Evolutionary conservation across 2,113 vertebrate genomes (phyloP).

Genomic region (Apodemus speciosus): DNA sequence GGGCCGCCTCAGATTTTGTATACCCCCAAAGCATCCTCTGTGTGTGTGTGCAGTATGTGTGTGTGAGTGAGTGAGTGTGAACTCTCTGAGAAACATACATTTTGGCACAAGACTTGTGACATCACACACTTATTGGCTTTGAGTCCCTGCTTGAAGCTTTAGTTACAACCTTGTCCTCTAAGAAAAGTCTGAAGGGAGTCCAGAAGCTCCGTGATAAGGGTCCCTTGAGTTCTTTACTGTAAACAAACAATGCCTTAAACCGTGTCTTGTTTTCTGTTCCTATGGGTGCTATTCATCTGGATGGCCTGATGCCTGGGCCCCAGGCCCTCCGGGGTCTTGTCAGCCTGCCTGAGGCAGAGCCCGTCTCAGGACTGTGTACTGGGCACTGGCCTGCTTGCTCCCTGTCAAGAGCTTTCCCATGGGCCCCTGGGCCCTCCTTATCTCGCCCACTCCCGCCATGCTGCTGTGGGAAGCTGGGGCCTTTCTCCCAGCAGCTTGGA

Average conservation of each 20-base stretch:
- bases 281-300: slow-evolving; percentile 77
- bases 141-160: slow-evolving; percentile 70
- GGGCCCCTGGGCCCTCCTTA: neutral
- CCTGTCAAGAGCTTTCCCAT: neutral
- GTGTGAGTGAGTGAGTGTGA: slow-evolving; percentile 72
- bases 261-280: slow-evolving; percentile 71
- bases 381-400: slow-evolving; percentile 49
- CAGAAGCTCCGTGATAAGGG: slow-evolving; percentile 65
- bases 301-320: slow-evolving; percentile 60
- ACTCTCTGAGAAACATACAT: slow-evolving; percentile 84
- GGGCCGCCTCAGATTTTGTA: slow-evolving; percentile 87
- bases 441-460: neutral
- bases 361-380: slow-evolving; percentile 46
- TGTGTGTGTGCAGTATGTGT: slow-evolving; percentile 57
- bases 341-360: neutral
- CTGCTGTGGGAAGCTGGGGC: neutral
- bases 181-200: slow-evolving; percentile 65
- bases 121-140: slow-evolving; percentile 65
- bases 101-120: slow-evolving; percentile 85
- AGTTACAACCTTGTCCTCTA: slow-evolving; percentile 43
- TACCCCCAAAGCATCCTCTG: slow-evolving; percentile 71
- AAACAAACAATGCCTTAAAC: slow-evolving; percentile 78
- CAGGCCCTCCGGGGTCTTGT: slow-evolving; percentile 52
- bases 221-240: slow-evolving; percentile 78
- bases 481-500: slow-evolving; percentile 8